Conservation (phyloP, 2,888 invertebrate genomes). For the Junonia oenone region DNA sequence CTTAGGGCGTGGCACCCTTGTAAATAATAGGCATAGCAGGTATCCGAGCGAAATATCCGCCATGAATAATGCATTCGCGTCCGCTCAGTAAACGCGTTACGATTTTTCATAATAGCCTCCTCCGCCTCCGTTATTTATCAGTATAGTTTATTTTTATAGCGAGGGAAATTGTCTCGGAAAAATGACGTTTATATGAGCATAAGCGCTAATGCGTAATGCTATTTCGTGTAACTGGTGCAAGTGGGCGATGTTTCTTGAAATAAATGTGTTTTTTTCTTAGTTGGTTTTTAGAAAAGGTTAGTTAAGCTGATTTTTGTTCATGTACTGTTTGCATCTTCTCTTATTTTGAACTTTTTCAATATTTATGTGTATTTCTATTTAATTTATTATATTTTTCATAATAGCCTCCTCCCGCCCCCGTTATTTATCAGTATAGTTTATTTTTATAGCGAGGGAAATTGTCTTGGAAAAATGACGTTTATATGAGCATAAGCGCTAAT, state of each 20-base stretch:
- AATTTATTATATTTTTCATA: conserved; percentile 80
- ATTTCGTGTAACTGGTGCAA: conserved; percentile 1
- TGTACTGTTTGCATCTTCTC: too few relatives aligned
- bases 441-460: conserved; percentile 42
- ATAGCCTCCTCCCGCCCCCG: conserved; percentile 55
- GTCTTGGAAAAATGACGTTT: conserved; percentile 29
- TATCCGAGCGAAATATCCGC: conserved; percentile 56
- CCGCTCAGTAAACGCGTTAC: conserved; percentile 75
- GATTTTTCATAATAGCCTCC: conserved; percentile 77
- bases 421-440: conserved; percentile 59
- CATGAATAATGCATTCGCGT: conserved; percentile 70
- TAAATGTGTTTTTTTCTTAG: too few relatives aligned
- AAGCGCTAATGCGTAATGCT: neutral
- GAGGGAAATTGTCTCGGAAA: conserved; percentile 30
- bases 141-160: conserved; percentile 60
- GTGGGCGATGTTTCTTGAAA: neutral
- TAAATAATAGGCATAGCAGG: conserved; percentile 63
- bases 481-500: conserved; percentile 5
- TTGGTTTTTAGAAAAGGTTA: too few relatives aligned
- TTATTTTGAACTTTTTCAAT: too few relatives aligned
- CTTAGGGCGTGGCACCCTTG: conserved; percentile 40
- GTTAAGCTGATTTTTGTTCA: too few relatives aligned
- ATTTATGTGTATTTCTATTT: too few relatives aligned
- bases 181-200: conserved; percentile 22
- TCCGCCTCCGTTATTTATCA: conserved; percentile 44